Evolutionary conservation across 1,140 invertebrate species (phyloP).

Genomic region (Chelonus insularis): DNA sequence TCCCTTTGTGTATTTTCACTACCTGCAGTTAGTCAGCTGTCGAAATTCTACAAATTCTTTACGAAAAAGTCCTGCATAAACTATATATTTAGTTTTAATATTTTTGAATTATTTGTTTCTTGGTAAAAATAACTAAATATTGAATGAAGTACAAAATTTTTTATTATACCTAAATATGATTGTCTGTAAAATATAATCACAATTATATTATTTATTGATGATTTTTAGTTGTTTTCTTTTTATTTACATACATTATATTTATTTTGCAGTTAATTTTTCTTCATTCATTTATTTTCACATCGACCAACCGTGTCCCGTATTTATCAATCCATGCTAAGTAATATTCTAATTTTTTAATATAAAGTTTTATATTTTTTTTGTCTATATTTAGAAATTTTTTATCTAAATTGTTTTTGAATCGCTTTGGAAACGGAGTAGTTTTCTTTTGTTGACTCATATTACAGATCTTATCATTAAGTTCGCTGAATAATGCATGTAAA

Average conservation of each 20-base stretch:
- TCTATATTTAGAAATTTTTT: not conserved
- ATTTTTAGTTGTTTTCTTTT: too few relatives aligned
- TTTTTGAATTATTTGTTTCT: too few relatives aligned
- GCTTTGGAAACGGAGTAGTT: not conserved
- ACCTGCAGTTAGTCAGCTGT: too few relatives aligned
- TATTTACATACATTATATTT: not conserved
- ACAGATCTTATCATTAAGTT: not conserved
- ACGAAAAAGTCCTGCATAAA: too few relatives aligned
- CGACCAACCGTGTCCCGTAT: not conserved
- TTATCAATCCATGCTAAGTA: slow-evolving; percentile 6
- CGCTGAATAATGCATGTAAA: not conserved
- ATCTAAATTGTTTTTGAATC: not conserved
- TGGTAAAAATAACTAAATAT: too few relatives aligned
- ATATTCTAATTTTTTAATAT: not conserved
- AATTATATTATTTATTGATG: too few relatives aligned
- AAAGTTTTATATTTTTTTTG: not conserved
- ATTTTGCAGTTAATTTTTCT: not conserved
- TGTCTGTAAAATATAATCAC: too few relatives aligned
- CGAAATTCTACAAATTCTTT: too few relatives aligned
- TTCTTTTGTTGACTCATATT: not conserved
- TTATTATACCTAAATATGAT: too few relatives aligned
- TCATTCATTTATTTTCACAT: not conserved
- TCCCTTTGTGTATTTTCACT: too few relatives aligned
- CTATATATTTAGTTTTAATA: too few relatives aligned
- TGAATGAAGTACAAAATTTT: too few relatives aligned